Conservation (phyloP, 2,113 vertebrate genomes). For the Gobiocypris rarus region DNA sequence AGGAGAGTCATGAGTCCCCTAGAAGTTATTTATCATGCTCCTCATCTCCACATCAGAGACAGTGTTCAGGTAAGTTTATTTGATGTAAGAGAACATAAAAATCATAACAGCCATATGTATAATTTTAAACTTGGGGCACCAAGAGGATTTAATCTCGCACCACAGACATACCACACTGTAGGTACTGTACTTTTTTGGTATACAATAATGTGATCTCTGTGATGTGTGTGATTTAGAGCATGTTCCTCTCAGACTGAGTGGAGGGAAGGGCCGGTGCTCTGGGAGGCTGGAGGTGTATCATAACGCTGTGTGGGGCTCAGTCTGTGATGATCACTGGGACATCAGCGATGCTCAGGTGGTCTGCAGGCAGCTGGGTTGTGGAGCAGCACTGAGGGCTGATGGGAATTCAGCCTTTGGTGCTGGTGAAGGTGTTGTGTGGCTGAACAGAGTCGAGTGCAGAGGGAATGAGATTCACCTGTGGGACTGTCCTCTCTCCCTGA, state of each 20-base stretch:
- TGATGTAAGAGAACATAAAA: background rate
- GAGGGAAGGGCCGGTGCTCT: no score
- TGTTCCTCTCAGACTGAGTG: background rate
- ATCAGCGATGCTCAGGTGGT: conserved; percentile 53
- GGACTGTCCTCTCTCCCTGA: no score
- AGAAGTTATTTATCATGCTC: background rate
- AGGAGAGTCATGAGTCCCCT: background rate
- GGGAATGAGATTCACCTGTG: conserved; percentile 50
- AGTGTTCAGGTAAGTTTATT: conserved; percentile 15
- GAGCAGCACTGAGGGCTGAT: conserved; percentile 42
- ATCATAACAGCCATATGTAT: no score
- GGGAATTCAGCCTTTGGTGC: conserved; percentile 46
- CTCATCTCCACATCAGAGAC: background rate
- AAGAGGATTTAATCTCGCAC: no score
- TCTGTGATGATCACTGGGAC: conserved; percentile 57
- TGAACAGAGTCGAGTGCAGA: conserved; percentile 34
- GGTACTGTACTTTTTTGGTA: background rate
- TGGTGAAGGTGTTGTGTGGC: conserved; percentile 47
- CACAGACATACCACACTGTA: background rate
- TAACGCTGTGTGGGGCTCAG: conserved; percentile 34
- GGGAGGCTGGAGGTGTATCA: conserved; percentile 3
- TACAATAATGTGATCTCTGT: no score
- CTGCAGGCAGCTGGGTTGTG: conserved; percentile 60
- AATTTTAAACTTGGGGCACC: no score
- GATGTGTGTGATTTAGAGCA: conserved; percentile 6